phyloP scores from a whole-genome alignment of 2,888 invertebrate species.

The Anodontia alba region DNA sequence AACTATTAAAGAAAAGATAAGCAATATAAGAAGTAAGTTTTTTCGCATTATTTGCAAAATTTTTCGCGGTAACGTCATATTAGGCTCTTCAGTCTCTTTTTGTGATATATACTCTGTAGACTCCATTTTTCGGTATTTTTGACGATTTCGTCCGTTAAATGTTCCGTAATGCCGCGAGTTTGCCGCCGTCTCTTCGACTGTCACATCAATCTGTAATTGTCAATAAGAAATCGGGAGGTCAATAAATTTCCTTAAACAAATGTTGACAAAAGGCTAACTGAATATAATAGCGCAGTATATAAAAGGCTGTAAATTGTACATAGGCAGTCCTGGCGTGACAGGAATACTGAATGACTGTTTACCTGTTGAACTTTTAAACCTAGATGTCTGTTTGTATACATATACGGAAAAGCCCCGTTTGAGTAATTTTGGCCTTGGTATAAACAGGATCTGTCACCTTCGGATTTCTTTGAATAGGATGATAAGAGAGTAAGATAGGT shows the following conservation, averaged over 20 bases:
- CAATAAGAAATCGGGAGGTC: background rate
- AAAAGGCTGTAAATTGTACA: background rate
- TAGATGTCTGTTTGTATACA: background rate
- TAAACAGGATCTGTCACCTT: no score
- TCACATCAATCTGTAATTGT: background rate
- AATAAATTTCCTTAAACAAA: constrained; percentile 1
- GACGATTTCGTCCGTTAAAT: background rate
- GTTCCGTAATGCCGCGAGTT: background rate
- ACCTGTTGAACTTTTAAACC: constrained; percentile 4
- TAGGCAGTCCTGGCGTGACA: background rate
- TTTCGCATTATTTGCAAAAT: constrained; percentile 21
- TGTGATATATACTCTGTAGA: background rate
- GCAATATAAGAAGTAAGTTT: constrained; percentile 87
- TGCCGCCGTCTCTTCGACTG: background rate
- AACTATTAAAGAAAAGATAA: constrained; percentile 87
- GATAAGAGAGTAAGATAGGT: no score
- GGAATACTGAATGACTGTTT: constrained; percentile 3
- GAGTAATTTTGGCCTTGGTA: no score
- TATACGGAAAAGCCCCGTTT: no score
- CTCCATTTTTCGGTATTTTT: background rate
- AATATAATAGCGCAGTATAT: background rate
- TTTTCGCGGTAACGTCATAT: constrained; percentile 5
- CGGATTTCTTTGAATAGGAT: no score
- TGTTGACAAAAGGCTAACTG: background rate
- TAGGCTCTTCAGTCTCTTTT: background rate